Evolutionary conservation across 2,113 vertebrate genomes (phyloP).

Genomic region (Caloenas nicobarica): DNA sequence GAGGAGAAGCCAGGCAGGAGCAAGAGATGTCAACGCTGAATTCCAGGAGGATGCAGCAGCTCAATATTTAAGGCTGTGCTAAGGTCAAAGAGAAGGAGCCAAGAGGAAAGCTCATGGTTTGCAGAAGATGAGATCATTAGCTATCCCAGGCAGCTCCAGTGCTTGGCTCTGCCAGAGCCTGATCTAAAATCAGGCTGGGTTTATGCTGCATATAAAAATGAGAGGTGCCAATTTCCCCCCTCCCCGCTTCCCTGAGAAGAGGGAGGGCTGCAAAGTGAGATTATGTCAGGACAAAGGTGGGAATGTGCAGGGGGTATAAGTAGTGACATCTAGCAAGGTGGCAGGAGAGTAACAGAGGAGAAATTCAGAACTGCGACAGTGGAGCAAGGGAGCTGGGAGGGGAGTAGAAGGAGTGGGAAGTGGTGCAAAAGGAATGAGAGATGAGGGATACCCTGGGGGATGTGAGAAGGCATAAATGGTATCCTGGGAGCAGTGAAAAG

Average conservation of each 20-base stretch:
- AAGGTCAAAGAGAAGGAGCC: not conserved
- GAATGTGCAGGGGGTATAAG: not conserved
- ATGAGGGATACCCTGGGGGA: not conserved
- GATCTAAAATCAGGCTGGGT: conserved; percentile 22
- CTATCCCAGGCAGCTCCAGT: conserved; percentile 13
- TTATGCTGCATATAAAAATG: not conserved
- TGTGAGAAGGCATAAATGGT: not conserved
- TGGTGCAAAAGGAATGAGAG: not conserved
- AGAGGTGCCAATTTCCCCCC: not conserved
- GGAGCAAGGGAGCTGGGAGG: not conserved
- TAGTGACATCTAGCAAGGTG: not conserved
- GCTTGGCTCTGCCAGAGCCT: not conserved
- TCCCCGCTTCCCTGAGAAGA: not conserved
- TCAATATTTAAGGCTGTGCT: not conserved
- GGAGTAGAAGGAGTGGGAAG: not conserved
- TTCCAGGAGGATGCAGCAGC: conserved; percentile 26
- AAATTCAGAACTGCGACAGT: not conserved
- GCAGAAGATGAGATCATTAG: conserved; percentile 52
- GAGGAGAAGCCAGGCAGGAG: not conserved
- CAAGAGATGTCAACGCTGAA: not conserved
- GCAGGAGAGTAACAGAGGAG: not conserved
- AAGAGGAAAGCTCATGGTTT: conserved; percentile 24
- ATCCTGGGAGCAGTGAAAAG: not conserved
- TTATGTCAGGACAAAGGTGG: not conserved
- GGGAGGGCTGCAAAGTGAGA: not conserved